Conservation (phyloP, 2,113 vertebrate species). For the Callospermophilus lateralis region DNA sequence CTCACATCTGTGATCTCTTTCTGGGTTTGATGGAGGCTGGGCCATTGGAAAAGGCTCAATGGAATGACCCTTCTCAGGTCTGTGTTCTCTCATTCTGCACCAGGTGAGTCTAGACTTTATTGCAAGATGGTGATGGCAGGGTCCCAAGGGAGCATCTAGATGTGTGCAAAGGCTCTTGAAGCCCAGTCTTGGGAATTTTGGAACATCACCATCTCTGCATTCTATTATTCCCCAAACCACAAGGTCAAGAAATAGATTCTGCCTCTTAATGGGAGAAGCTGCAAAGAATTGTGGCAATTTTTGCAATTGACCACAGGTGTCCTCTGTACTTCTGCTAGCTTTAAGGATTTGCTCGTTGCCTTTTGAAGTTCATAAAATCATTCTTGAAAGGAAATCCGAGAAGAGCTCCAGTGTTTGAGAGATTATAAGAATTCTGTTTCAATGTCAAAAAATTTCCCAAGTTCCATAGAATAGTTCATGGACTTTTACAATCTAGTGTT, state of each 20-base stretch:
- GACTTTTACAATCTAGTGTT: not conserved
- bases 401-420: not conserved
- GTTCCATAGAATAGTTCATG: not conserved
- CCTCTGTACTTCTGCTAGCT: constrained; percentile 45
- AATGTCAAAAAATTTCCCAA: constrained; percentile 45
- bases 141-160: not conserved
- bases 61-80: not conserved
- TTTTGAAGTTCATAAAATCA: constrained; percentile 53
- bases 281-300: constrained; percentile 51
- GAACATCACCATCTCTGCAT: not conserved
- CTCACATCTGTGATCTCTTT: not conserved
- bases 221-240: constrained; percentile 16
- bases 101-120: not conserved
- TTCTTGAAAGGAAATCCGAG: constrained; percentile 31
- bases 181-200: not conserved
- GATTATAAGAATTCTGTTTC: constrained; percentile 38
- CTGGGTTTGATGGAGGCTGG: not conserved
- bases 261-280: not conserved
- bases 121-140: no score
- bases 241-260: constrained; percentile 9
- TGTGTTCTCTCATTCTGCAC: not conserved
- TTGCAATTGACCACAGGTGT: constrained; percentile 56
- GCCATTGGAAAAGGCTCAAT: not conserved
- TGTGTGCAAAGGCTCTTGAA: not conserved
- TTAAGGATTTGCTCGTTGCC: constrained; percentile 27